Percentiles rank a stretch among this genome's conserved stretches.
Conservation (phyloP, 2,888 invertebrate genomes). For the Drosophila stalkeri region DNA sequence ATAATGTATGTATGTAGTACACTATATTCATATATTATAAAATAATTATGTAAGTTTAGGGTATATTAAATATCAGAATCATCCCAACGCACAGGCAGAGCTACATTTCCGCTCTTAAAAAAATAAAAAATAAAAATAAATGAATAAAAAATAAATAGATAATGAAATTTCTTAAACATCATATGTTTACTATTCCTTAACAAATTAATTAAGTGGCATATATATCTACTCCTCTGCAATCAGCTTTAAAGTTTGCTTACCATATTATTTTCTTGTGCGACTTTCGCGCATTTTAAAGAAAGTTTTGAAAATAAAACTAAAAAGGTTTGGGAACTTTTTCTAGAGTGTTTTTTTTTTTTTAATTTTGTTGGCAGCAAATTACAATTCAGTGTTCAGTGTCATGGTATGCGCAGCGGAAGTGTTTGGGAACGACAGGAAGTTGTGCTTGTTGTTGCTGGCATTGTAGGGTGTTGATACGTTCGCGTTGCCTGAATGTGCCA, state of each 20-base stretch:
- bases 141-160: too few species aligned
- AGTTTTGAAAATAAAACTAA: slow-evolving; percentile 4
- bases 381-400: slow-evolving; percentile 55
- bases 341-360: slow-evolving; percentile 23
- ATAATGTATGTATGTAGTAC: too few species aligned
- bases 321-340: slow-evolving; percentile 5
- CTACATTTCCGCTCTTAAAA: too few species aligned
- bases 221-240: background rate
- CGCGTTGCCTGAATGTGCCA: slow-evolving; percentile 33
- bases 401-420: slow-evolving; percentile 51
- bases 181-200: background rate
- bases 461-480: slow-evolving; percentile 1
- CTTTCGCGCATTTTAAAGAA: background rate
- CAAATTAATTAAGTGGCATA: background rate
- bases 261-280: background rate
- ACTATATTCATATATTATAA: too few species aligned
- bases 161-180: too few species aligned
- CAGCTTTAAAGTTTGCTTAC: background rate
- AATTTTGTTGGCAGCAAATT: slow-evolving; percentile 46
- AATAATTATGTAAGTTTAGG: too few species aligned
- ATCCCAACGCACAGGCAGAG: too few species aligned
- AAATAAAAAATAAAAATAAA: too few species aligned
- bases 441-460: slow-evolving; percentile 13
- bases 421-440: slow-evolving; percentile 54
- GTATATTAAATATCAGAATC: too few species aligned